Percentiles rank a stretch among this genome's conserved stretches.
phyloP scores from a whole-genome alignment of 2,888 invertebrate species.

The Cybosia mesomella region DNA sequence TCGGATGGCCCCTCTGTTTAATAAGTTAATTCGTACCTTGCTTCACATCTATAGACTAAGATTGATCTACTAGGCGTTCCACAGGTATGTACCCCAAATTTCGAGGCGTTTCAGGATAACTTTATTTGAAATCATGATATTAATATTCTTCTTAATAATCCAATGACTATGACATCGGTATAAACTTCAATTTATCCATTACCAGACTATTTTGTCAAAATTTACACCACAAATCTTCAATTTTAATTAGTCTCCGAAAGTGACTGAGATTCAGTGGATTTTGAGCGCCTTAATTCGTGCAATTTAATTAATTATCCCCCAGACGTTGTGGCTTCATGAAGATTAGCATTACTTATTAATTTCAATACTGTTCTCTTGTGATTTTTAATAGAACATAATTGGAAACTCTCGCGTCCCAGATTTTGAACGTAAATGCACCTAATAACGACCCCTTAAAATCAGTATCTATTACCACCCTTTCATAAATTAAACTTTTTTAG shows the following conservation, averaged over 20 bases:
- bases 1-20: neutral
- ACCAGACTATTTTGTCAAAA: neutral
- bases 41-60: neutral
- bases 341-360: neutral
- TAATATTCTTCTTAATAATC: too few relatives aligned
- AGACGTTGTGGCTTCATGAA: neutral
- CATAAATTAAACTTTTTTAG: too few relatives aligned
- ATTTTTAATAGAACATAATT: neutral
- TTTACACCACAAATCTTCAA: slow-evolving; percentile 5
- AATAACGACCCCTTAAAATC: too few relatives aligned
- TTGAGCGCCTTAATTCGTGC: neutral
- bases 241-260: neutral
- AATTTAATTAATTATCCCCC: neutral
- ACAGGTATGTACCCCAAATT: too few relatives aligned
- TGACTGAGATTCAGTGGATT: neutral
- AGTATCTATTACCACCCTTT: too few relatives aligned
- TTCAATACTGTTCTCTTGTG: neutral
- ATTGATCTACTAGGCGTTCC: too few relatives aligned
- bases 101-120: too few relatives aligned
- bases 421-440: too few relatives aligned
- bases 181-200: neutral
- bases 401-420: neutral
- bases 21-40: neutral
- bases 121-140: too few relatives aligned
- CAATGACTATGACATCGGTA: neutral